These are phyloP conservation scores for Pterocles orientalis DNA, from an alignment of 2,113 vertebrate species.

Conservation along the genomic window DNA sequence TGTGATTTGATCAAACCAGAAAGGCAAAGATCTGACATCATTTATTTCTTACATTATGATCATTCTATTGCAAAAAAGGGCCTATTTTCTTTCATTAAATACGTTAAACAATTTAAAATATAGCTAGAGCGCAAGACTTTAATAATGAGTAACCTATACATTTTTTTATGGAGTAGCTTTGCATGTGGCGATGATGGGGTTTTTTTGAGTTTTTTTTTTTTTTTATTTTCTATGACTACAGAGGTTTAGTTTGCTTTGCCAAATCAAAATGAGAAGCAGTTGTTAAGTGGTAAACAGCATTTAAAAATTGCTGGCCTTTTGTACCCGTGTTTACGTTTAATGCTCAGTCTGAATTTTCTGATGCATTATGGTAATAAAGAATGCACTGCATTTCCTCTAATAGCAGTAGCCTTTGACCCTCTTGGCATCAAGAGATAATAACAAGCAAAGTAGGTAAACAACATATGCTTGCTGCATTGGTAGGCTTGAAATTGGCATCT, in stretches of 20 bases:
- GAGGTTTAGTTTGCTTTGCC: not conserved
- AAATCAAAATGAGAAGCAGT: constrained; percentile 10
- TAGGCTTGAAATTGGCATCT: not conserved
- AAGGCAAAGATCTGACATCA: not conserved
- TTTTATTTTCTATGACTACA: not conserved
- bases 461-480: not conserved
- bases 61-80: not conserved
- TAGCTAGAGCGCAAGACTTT: not conserved
- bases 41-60: not conserved
- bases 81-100: not conserved
- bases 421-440: not conserved
- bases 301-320: constrained; percentile 30
- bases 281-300: constrained; percentile 28
- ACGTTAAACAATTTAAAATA: not conserved
- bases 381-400: not conserved
- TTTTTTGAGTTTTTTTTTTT: not conserved
- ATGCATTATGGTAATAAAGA: constrained; percentile 39
- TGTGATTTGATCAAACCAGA: not conserved
- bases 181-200: too few species aligned
- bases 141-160: not conserved
- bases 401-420: not conserved
- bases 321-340: not conserved
- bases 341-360: constrained; percentile 29
- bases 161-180: not conserved
- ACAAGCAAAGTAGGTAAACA: not conserved